Evolutionary conservation across 1,140 invertebrate genomes (phyloP).

Genomic region (Melitaea cinxia): DNA sequence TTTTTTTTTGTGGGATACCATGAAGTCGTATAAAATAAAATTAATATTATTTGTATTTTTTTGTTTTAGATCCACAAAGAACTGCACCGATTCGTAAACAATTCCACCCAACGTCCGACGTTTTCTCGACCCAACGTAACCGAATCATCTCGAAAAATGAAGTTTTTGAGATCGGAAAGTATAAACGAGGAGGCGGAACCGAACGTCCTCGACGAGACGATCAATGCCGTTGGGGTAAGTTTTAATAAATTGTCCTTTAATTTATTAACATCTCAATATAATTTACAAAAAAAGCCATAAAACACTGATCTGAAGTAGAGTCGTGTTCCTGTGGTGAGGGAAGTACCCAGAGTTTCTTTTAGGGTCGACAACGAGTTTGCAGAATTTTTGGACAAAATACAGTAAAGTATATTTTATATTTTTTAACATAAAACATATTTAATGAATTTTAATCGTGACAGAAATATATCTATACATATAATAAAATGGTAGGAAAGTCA

Average conservation of each 20-base stretch:
- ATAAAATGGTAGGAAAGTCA: too few relatives aligned
- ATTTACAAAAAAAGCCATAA: too few relatives aligned
- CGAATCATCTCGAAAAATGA: conserved; percentile 33
- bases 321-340: too few relatives aligned
- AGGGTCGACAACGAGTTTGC: too few relatives aligned
- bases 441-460: too few relatives aligned
- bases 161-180: conserved; percentile 61
- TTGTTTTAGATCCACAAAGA: conserved; percentile 89
- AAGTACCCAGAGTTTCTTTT: too few relatives aligned
- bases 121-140: conserved; percentile 21
- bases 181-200: conserved; percentile 62
- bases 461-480: too few relatives aligned
- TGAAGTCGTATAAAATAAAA: not conserved
- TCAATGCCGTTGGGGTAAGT: conserved; percentile 36
- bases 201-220: conserved; percentile 25
- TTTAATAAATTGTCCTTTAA: not conserved
- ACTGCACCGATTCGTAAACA: conserved; percentile 84
- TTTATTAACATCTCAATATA: too few relatives aligned
- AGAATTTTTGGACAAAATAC: too few relatives aligned
- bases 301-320: too few relatives aligned
- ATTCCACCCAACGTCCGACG: conserved; percentile 26
- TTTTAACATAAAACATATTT: too few relatives aligned
- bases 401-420: too few relatives aligned
- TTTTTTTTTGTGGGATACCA: not conserved
- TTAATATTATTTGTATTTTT: not conserved